A percentile compares a stretch with the other conserved stretches of the same genome.
phyloP scores from a whole-genome alignment of 2,113 vertebrate genomes.

The Pontoporia blainvillei region DNA sequence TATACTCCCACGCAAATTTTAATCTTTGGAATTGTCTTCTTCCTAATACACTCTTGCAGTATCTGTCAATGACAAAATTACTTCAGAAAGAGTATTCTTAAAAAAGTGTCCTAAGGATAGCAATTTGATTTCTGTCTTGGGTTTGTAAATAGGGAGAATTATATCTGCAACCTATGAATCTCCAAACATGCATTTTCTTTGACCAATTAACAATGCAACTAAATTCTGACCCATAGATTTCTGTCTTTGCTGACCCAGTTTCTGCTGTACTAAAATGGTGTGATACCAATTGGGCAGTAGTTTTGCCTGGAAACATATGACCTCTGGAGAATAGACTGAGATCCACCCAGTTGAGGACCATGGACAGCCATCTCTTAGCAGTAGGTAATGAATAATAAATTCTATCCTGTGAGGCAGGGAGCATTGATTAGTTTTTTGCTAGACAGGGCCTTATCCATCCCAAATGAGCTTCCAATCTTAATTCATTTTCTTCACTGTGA shows the following conservation, averaged over 20 bases:
- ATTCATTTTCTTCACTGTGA: neutral
- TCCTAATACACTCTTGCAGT: neutral
- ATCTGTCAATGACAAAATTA: neutral
- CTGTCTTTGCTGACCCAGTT: neutral
- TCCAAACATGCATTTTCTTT: neutral
- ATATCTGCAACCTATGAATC: neutral
- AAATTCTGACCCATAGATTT: neutral
- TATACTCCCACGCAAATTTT: neutral
- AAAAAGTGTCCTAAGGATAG: neutral
- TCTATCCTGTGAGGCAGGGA: neutral
- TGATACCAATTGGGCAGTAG: neutral
- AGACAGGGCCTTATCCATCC: neutral
- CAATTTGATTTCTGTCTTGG: neutral
- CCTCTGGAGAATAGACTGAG: neutral
- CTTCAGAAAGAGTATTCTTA: neutral
- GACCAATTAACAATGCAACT: neutral
- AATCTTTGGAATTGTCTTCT: neutral
- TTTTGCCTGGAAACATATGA: neutral
- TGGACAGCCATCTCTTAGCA: neutral
- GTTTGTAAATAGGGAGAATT: neutral
- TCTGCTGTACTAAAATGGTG: neutral
- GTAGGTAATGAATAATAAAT: slow-evolving; percentile 16
- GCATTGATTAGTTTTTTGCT: slow-evolving; percentile 4
- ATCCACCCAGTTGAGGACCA: rapidly evolving
- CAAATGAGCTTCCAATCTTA: slow-evolving; percentile 31